Evolutionary conservation across 2,113 vertebrate genomes (phyloP), one percentile per base, ranked within the genome.

Genomic region (Globicephala melas): DNA sequence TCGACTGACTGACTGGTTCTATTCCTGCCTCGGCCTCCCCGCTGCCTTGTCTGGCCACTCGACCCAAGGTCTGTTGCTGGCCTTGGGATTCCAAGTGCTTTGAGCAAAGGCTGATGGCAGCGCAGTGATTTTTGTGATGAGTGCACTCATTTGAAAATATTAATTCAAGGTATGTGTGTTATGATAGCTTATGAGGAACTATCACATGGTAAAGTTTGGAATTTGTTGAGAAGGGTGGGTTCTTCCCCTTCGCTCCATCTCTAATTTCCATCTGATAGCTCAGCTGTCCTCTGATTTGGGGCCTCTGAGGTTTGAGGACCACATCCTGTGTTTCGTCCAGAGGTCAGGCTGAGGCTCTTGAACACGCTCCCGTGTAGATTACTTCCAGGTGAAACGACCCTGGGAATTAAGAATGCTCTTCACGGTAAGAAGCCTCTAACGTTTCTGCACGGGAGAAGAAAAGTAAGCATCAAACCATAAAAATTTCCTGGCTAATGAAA

Each of bases 401-500:
- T 95, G 82, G 73, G 96, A 97, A 95, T 96, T 95, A 96, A 96
- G 98, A 91, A 12, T 33, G 44, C 26, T 53, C 67, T 50, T 87
- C 97, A 89, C 93, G 70, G 62, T 85, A 84, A 82, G 71, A 50
- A 3, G n/a, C 74, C 96, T 86, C 79, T 94, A 93, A 95, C 97
- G 88, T 87, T 80, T 94, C 85, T 97, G 96, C 94, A 86, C 95
- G 94, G 83, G 91, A 93, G 94, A 96, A 79, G 96, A 86, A 93
- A 3, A 77, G 70, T n/a, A 65, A 62, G 50, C 74, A 60, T 91
- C 84, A 98, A 98, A 98, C 95, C 89, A 77, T 97, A 97, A 97
- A 98, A 97, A 95, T 94, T 95, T 97, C 86, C 89, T 60, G 58
- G 10, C 96, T 98, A 97, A 98, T 98, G 98, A 98, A 97, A 97